Base-by-base conservation (phyloP, 2,888 invertebrate genomes). In the Marasmarcha lunaedactyla region DNA sequence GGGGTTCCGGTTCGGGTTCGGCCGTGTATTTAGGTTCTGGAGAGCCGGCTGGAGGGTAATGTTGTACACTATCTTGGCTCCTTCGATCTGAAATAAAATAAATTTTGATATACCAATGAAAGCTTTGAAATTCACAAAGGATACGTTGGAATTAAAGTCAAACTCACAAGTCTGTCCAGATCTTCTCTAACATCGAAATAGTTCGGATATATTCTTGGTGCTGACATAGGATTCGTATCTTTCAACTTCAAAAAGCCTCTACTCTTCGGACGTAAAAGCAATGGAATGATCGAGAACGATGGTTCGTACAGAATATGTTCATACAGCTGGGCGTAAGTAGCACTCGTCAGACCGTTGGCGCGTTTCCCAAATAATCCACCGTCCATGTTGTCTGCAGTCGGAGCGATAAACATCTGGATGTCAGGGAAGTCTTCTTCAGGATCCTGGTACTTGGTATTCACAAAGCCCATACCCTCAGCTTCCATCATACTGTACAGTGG, bases 191-290 rank as follows among this genome's bases (percentile, higher is more conserved):
- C 86, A 0, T 86, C 70, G 54, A 89, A 91, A 64, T 97, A 97
- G 65, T 96, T 95, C 0, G 97, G 92, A 65, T 92, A 90, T 43
- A 98, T 94, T n/a, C 88, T 65, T 0, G 97, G 95, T 48, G 91
- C 88, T 0, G 89, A 85, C 40, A 85, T 77, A 0, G 95, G 91
- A 60, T 93, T 86, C 0, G 78, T 74, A 36, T 91, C 89, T 49
- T 79, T 85, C 1, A 98, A 69, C 48, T 86, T 76, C 10, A 94
- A 59, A 48, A 76, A 85, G 0, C 94, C 94, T 35, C 88, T 73
- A 51, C 93, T 93, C 46, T 79, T 86, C 0, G 94, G 93, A 38
- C 93, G 74, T 55, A 93, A 67, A n/a, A 94, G 50, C 35, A 92
- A 63, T 0, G 92, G 91, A 0, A 89, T 78, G 1, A 90, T 74